Evolutionary conservation across 2,888 invertebrate species (phyloP).

Genomic region (Archips xylosteana): DNA sequence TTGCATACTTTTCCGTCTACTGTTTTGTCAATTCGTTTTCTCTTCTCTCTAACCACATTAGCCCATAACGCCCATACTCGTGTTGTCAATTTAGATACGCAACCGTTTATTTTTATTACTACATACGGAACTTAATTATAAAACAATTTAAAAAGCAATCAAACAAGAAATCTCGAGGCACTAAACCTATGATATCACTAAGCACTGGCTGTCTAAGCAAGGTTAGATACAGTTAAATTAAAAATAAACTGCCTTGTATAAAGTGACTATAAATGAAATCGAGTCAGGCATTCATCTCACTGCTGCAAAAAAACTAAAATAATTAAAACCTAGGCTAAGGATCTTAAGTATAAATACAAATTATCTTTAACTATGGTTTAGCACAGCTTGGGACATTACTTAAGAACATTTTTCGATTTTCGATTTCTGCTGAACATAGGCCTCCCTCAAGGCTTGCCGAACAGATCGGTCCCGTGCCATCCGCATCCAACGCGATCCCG

Average conservation of each 20-base stretch:
- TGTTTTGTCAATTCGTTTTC: not conserved
- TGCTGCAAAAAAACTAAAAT: not conserved
- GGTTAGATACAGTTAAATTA: conserved; percentile 19
- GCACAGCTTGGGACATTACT: too few relatives aligned
- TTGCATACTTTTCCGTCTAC: not conserved
- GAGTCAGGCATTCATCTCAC: conserved; percentile 41
- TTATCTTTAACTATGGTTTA: too few relatives aligned
- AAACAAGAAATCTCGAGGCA: conserved; percentile 13
- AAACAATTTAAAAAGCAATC: conserved; percentile 20
- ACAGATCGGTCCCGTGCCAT: too few relatives aligned
- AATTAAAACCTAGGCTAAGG: not conserved
- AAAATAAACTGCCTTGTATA: conserved; percentile 19
- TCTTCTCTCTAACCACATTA: too few relatives aligned
- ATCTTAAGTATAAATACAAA: not conserved
- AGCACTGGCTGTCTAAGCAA: conserved; percentile 7
- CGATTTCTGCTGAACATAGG: too few relatives aligned
- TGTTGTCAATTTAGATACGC: too few relatives aligned
- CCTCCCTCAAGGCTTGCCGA: too few relatives aligned
- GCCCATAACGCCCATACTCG: too few relatives aligned
- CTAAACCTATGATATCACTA: conserved; percentile 9
- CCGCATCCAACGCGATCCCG: too few relatives aligned
- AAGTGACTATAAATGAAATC: conserved; percentile 58
- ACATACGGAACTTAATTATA: not conserved
- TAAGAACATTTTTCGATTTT: too few relatives aligned
- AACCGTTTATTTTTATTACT: not conserved